These are phyloP conservation scores for Meteorus cinctellus DNA, from an alignment of 2,888 invertebrate species.

Conservation along the genomic window DNA sequence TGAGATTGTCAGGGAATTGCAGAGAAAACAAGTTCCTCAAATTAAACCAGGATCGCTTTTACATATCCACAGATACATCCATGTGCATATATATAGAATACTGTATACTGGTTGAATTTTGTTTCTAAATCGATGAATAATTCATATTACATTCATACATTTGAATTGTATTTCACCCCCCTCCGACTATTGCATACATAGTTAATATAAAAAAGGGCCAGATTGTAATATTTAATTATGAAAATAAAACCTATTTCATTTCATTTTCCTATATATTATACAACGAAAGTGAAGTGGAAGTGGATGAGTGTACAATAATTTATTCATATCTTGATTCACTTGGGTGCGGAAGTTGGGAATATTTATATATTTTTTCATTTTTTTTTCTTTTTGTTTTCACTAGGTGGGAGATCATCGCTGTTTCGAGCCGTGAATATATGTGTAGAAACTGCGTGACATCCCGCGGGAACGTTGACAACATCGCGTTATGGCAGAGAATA, in stretches of 20 bases:
- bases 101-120: background rate
- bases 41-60: conserved; percentile 10
- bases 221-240: conserved; percentile 9
- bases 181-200: background rate
- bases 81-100: background rate
- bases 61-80: background rate
- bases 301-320: conserved; percentile 13
- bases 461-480: background rate
- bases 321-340: conserved; percentile 21
- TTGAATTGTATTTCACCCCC: background rate
- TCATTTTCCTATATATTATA: background rate
- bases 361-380: background rate
- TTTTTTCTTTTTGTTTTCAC: background rate
- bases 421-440: background rate
- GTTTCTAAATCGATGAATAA: conserved; percentile 5
- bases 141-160: background rate
- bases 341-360: conserved; percentile 1
- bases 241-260: background rate
- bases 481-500: background rate
- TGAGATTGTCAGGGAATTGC: background rate
- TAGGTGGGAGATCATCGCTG: background rate
- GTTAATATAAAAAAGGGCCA: background rate
- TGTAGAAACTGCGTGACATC: background rate
- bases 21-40: background rate
- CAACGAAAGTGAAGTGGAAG: background rate